Percentiles rank a stretch among this genome's conserved stretches.
phyloP scores from a whole-genome alignment of 2,888 invertebrate species.

The Zaprionus bogoriensis region DNA sequence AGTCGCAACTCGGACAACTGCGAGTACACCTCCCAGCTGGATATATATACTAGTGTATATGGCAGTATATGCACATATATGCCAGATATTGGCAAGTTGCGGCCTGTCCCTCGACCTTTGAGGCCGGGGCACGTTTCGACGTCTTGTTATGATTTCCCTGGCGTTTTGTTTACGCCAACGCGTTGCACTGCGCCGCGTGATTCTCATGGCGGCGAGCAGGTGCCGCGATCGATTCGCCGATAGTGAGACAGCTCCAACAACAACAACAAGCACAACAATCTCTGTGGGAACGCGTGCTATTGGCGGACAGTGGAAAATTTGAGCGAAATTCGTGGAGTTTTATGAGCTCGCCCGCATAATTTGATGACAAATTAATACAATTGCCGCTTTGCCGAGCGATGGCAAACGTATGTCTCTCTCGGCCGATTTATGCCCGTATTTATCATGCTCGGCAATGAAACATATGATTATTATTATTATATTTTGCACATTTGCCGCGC shows the following conservation, averaged over 20 bases:
- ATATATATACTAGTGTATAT: not conserved
- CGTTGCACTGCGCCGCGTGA: not conserved
- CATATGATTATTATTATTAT: conserved; percentile 56
- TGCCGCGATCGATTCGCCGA: conserved; percentile 39
- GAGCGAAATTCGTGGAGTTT: not conserved
- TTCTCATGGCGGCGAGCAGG: conserved; percentile 42
- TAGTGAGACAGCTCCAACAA: not conserved
- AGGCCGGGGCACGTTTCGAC: conserved; percentile 29
- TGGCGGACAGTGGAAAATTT: conserved; percentile 7
- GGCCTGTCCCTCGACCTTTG: conserved; percentile 47
- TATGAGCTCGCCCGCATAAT: conserved; percentile 56
- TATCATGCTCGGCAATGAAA: conserved; percentile 61
- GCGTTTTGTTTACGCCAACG: conserved; percentile 43
- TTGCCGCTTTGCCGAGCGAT: conserved; percentile 25
- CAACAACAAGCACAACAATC: conserved; percentile 24
- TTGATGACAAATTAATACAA: conserved; percentile 77
- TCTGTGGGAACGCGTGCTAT: no score
- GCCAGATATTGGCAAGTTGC: not conserved
- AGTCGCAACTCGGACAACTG: conserved; percentile 17
- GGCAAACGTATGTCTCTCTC: conserved; percentile 47
- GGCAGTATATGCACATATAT: not conserved
- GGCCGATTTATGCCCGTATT: conserved; percentile 64
- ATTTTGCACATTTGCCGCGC: conserved; percentile 60
- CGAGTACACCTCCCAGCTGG: not conserved
- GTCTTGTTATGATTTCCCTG: conserved; percentile 38